A percentile compares a stretch with the other conserved stretches of the same genome.
Evolutionary conservation across 1,140 invertebrate species (phyloP).

Genomic region (Drosophila eugracilis): DNA sequence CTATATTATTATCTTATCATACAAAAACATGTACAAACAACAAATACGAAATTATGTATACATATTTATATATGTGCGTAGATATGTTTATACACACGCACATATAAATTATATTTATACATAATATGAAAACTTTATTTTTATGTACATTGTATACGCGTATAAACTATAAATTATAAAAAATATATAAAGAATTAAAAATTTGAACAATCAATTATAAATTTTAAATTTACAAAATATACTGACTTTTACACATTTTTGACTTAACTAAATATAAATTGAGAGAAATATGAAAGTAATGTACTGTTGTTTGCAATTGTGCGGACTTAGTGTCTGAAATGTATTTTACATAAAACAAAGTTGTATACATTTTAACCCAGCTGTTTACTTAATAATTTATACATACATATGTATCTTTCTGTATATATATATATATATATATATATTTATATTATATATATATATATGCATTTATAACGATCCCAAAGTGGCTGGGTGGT

Average conservation of each 20-base stretch:
- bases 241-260: no score
- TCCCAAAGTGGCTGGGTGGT: background rate
- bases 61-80: background rate
- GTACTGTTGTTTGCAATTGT: no score
- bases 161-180: background rate
- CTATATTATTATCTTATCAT: constrained; percentile 36
- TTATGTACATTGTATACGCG: background rate
- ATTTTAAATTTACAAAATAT: background rate
- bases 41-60: no score
- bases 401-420: no score
- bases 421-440: no score
- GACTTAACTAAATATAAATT: no score
- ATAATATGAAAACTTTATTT: background rate
- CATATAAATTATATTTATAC: background rate
- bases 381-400: no score
- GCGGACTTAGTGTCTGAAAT: background rate
- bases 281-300: no score
- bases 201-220: background rate
- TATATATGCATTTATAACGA: no score
- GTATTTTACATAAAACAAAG: background rate
- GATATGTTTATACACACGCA: constrained; percentile 4
- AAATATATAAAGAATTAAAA: background rate
- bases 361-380: background rate
- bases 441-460: no score
- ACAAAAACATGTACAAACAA: constrained; percentile 2